phyloP scores from a whole-genome alignment of 2,797 vertebrate species.

The Crenichthys baileyi region DNA sequence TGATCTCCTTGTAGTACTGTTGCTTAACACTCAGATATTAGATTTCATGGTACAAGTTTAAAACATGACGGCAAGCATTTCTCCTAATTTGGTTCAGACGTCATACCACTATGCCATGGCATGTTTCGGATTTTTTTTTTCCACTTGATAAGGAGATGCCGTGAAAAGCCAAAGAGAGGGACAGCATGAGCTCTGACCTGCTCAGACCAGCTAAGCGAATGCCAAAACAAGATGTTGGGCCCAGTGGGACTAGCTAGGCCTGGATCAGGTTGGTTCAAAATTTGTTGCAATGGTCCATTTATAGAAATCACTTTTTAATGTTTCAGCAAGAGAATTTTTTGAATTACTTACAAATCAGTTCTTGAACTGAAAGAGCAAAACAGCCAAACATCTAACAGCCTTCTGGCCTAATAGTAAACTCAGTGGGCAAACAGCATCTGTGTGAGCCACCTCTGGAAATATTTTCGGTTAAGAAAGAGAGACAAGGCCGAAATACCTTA shows the following conservation, averaged over 20 bases:
- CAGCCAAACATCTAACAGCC: background rate
- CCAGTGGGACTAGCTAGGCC: background rate
- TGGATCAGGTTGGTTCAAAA: background rate
- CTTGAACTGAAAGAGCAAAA: background rate
- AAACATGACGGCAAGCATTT: background rate
- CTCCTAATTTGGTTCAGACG: background rate
- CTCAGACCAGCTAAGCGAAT: background rate
- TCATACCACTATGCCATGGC: background rate
- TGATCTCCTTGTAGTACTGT: conserved; percentile 3
- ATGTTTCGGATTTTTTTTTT: background rate
- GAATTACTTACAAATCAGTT: background rate
- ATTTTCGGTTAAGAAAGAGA: too few species aligned
- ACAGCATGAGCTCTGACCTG: background rate
- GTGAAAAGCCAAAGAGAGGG: background rate
- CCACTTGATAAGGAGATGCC: background rate
- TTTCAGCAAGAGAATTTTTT: background rate
- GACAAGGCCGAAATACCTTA: too few species aligned
- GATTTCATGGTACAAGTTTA: background rate
- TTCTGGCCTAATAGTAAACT: background rate
- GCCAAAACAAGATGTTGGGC: background rate
- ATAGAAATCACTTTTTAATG: background rate
- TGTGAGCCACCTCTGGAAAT: background rate
- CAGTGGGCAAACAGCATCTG: background rate
- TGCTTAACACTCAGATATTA: conserved; percentile 5
- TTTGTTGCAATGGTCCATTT: background rate